Percentiles rank a stretch among this genome's conserved stretches.
phyloP scores from a whole-genome alignment of 2,888 invertebrate species.

The Papilio elwesi region DNA sequence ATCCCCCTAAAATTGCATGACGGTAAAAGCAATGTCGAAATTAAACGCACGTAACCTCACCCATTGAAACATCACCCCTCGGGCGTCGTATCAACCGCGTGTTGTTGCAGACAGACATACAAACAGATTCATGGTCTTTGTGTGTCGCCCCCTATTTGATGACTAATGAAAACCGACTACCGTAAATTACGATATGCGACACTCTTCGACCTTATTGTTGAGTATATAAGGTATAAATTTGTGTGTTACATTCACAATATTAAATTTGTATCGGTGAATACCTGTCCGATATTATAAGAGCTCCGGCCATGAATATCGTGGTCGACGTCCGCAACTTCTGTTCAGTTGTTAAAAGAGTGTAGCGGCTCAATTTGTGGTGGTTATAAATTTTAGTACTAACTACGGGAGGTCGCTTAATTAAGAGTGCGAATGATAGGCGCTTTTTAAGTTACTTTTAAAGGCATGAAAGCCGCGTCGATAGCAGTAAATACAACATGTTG shows the following conservation, averaged over 20 bases:
- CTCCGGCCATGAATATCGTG: slow-evolving; percentile 54
- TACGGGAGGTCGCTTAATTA: slow-evolving; percentile 71
- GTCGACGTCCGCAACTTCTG: slow-evolving; percentile 41
- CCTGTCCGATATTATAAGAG: slow-evolving; percentile 59
- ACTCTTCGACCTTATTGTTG: not conserved
- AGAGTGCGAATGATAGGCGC: slow-evolving; percentile 76
- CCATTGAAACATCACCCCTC: slow-evolving; percentile 58
- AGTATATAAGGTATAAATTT: slow-evolving; percentile 49
- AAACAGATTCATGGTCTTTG: slow-evolving; percentile 67
- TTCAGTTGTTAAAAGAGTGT: slow-evolving; percentile 38
- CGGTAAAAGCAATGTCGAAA: slow-evolving; percentile 55
- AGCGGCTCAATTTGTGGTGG: slow-evolving; percentile 61
- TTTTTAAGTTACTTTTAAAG: slow-evolving; percentile 66
- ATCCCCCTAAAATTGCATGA: slow-evolving; percentile 43
- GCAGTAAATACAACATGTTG: slow-evolving; percentile 53
- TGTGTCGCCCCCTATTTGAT: slow-evolving; percentile 66
- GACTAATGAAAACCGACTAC: slow-evolving; percentile 68
- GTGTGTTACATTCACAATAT: slow-evolving; percentile 23
- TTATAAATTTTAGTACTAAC: slow-evolving; percentile 63
- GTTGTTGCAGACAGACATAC: slow-evolving; percentile 74
- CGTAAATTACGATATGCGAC: slow-evolving; percentile 26
- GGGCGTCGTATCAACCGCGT: slow-evolving; percentile 70
- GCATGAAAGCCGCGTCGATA: slow-evolving; percentile 55
- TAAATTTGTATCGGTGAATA: slow-evolving; percentile 41
- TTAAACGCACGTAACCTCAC: slow-evolving; percentile 60